phyloP scores from a whole-genome alignment of 1,140 invertebrate species.

The Caenorhabditis tropicalis region DNA sequence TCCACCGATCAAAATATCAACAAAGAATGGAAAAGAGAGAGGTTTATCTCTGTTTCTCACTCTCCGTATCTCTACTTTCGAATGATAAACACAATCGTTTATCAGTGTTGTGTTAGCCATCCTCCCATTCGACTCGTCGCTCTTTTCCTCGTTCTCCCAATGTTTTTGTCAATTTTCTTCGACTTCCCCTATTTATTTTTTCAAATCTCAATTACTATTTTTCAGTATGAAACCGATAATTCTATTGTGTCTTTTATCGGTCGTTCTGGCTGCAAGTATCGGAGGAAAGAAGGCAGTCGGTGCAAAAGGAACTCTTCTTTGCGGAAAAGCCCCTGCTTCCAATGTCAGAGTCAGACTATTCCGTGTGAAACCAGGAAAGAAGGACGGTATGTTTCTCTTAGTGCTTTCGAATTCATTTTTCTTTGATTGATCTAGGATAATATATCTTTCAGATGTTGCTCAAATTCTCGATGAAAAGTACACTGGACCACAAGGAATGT shows the following conservation, averaged over 20 bases:
- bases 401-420: neutral
- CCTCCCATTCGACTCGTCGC: neutral
- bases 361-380: slow-evolving; percentile 50
- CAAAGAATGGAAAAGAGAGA: neutral
- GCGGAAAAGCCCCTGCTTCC: slow-evolving; percentile 47
- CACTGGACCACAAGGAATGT: slow-evolving; percentile 53
- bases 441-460: slow-evolving; percentile 49
- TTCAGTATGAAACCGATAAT: slow-evolving; percentile 23
- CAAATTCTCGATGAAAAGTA: slow-evolving; percentile 53
- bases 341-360: slow-evolving; percentile 50
- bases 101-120: slow-evolving; percentile 35
- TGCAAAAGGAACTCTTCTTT: slow-evolving; percentile 53
- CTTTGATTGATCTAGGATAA: too few relatives aligned
- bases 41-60: neutral
- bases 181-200: neutral
- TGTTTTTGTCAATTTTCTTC: neutral
- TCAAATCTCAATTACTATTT: neutral
- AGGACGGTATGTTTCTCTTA: slow-evolving; percentile 8
- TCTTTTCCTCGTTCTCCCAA: slow-evolving; percentile 38
- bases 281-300: slow-evolving; percentile 36
- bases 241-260: neutral
- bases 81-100: slow-evolving; percentile 33
- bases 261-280: neutral
- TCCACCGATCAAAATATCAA: slow-evolving; percentile 20
- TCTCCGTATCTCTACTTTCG: neutral